Base-by-base conservation (phyloP, 2,113 vertebrate species). In the Casuarius casuarius region DNA sequence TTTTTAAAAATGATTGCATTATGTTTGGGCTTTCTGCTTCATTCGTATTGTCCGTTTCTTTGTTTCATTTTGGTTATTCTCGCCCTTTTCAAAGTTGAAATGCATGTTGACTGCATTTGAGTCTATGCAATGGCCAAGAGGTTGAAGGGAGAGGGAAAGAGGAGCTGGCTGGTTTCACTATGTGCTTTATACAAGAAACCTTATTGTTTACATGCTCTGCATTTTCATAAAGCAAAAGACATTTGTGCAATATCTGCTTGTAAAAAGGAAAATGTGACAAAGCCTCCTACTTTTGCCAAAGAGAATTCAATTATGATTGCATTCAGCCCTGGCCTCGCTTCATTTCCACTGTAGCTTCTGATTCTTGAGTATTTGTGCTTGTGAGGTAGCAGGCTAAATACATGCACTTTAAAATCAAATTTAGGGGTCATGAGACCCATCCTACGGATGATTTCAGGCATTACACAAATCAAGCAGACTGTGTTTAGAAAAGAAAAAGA, bases 401-500 rank as follows among this genome's bases (percentile, higher is more conserved):
- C 29, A 12, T 3, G 1, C 13, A 35, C 61, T 82, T 78, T 23
- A 42, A 84, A 92, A 92, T 29, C 67, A 86, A 74, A 88, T 67
- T 10, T 61, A 62, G 76, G 84, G 35, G 23, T 70, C 38, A 52
- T 25, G 22, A 91, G 74, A 70, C 25, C 33, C 46, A 56, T 72
- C 33, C 46, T 44, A 74, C 75, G 77, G 35, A 77, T 94, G 23
- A 81, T 63, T 92, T 95, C 61, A 74, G 67, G 78, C n/a, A 52
- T 58, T 11, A 95, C 75, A 71, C 85, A 89, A 90, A 88, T 74
- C 51, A 88, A 90, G n/a, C 20, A 52, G 54, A n/a, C 75, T 42
- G 14, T 93, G 51, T 95, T 94, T 85, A 59, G 70, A 87, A 90
- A 85, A 95, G 88, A 92, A 87, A 94, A 87, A 93, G 81, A 67